Evolutionary conservation across 1,140 invertebrate genomes (phyloP), one percentile per base, ranked within the genome.

Genomic region (Drosophila nigrodunni): DNA sequence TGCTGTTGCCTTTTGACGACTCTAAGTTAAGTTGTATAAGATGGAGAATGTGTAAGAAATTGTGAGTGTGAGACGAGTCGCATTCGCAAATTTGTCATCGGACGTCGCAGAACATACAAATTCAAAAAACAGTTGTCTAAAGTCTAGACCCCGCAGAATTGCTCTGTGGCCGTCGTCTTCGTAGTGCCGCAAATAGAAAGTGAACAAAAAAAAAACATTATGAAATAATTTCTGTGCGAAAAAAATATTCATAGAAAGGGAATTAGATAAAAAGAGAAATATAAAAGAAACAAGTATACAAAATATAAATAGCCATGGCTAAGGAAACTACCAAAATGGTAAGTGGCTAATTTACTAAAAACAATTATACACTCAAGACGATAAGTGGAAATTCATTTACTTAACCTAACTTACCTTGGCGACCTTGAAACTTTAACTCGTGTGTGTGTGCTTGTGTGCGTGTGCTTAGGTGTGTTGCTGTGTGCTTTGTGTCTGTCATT

Each of bases 311-410:
- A 72, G 46, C 50, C 61, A 87, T 88, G 79, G 82, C 82, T 37
- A 86, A 80, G 54, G 82, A 86, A 64, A 86, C 82, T 2, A 86
- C 68, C 15, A 86, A 86, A 86, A 86, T 86, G 82, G 82, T 87
- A 50, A 86, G 82, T 59, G 37, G 13, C 57, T 61, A 15, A 65
- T 49, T 69, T 68, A 10, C 9, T 21, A 9, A 8, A 30, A 39
- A 25, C 35, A 41, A 15, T 25, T 64, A 64, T 30, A 47, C 15
- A 10, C 18, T 46, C 15, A 46, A 47, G 13, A 9, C 37, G 21
- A 30, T 41, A 44, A 44, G 11, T 15, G n/a, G 3, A 9, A 35
- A 9, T 30, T 0, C 41, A 57, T 34, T 60, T 3, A 7, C 35
- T 47, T 35, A 30, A 46, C 37, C 4, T 69, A 44, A 47, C 59